Evolutionary conservation across 2,797 vertebrate species (phyloP), one percentile per base, ranked within the genome.

Genomic region (Poeciliopsis presidionis): DNA sequence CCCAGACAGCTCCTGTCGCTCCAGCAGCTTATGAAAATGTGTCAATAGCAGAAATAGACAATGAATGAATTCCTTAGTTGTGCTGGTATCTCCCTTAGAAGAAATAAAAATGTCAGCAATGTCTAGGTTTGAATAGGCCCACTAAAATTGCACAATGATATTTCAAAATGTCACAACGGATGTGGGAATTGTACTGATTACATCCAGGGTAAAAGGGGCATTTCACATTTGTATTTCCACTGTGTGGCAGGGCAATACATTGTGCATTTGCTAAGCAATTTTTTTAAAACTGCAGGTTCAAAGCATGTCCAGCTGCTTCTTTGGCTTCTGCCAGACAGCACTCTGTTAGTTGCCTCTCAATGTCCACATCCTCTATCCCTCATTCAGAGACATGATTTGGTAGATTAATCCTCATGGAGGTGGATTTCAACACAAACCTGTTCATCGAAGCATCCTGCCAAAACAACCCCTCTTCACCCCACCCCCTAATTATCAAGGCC

Each of bases 361-460:
- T 83, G 88, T 87, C 87, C 89, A 80, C 75, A 76, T 77, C 65
- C 43, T 86, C 82, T 81, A 86, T 93, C 74, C 77, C 76, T 91
- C 85, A 87, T 89, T 76, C 41, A n/a, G 71, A 90, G 90, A 91
- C 90, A 91, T 91, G 91, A 94, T 94, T 93, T 90, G 88, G 84
- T 88, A 92, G 91, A 95, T 95, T 91, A 94, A 92, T 90, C 91
- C 90, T 92, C 90, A 89, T 90, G 92, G 89, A 92, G 86, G 89
- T 82, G 82, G 89, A 90, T 91, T 88, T 86, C 76, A 91, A 81
- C 91, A 85, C 84, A 41, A 83, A 87, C 90, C 90, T 88, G 94
- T 96, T 94, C 79, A 83, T 95, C 93, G 95, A 91, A 90, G 86
- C 86, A 82, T 91, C 89, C 91, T 93, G 92, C 90, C 93, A 94